Base-by-base conservation (phyloP, 2,113 vertebrate genomes). In the Corythaeola cristata region DNA sequence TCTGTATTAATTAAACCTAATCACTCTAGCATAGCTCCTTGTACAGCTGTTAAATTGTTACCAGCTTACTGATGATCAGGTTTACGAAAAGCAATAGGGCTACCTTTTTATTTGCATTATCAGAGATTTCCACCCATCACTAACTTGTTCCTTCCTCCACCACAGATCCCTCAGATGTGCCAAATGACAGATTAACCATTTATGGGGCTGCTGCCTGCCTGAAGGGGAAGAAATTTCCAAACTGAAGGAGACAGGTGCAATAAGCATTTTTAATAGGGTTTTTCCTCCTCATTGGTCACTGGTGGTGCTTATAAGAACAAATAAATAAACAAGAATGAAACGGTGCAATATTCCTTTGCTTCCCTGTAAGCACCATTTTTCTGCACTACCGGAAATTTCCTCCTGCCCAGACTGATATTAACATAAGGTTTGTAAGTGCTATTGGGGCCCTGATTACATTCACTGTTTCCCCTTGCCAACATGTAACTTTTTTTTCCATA, bases 131-230 rank as follows among this genome's bases (percentile, higher is more conserved):
- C 96, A 93, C 44, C 58, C 73, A 72, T 95, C 90, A 39, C 72
- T 71, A 15, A 53, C 78, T 74, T 92, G 79, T 96, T 97, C 90
- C 86, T 97, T 95, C 96, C 94, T 95, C 91, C 53, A 76, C 44
- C 52, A 82, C 44, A 45, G 33, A 39, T 11, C 56, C 15, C 23
- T 82, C 75, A 68, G 39, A 24, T 37, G 12, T 79, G 77, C 71
- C 84, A 96, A 85, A 53, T 41, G 49, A 30, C 73, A 93, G 30
- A 53, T 96, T 87, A 96, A 91, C 89, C 62, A 4, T 73, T 93
- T 76, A 52, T 5, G 4, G 52, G 19, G 13, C 35, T 60, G 19
- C 16, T 91, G 26, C 26, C 56, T 76, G 49, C 26, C 52, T 56
- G 22, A 88, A 78, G 17, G 47, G 35, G 33, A 75, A 87, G 39